Evolutionary conservation across 2,113 vertebrate species (phyloP), one percentile per base, ranked within the genome.

Genomic region (Narcine bancroftii): DNA sequence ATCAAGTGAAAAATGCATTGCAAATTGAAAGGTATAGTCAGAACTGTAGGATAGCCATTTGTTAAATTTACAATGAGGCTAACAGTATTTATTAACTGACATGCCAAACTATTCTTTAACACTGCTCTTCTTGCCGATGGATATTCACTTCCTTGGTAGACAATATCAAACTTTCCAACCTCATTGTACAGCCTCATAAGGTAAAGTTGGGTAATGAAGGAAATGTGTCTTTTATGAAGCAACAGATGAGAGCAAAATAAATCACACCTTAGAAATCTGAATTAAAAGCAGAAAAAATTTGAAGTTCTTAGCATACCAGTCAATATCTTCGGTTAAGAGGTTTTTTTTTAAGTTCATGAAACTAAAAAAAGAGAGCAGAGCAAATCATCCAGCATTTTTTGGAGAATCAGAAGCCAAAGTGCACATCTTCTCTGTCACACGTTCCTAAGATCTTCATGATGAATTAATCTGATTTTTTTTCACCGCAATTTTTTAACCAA

Each of bases 121-220:
- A 42, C 95, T 96, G 96, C 45, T 0, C 93, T 93, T 21, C 77
- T 96, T 92, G 69, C 26, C 0, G 0, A 93, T 89, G 96, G 96
- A 0, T 95, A 96, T 72, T 95, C 93, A 0, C 95, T 96, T 71
- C 95, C 96, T 0, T 96, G 56, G 95, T 50, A 0, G 92, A 93
- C 11, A 47, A 29, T 0, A 92, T 95, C 17, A 93, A 93, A 93
- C 95, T 96, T 92, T 94, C 93, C 0, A 94, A 95, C 0, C 92
- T 94, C 45, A 11, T 94, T 0, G 13, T 96, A 21, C 93, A 77
- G 92, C 94, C 95, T 15, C 65, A 94, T 92, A 92, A 95, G 96
- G 96, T 96, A 77, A 94, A 21, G 81, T 87, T 36, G 6, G 66
- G 21, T 69, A 69, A 24, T 0, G 5, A 69, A 69, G 21, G 66